These are phyloP conservation scores for Chroicocephalus ridibundus DNA, from an alignment of 2,113 vertebrate genomes.

Conservation along the genomic window DNA sequence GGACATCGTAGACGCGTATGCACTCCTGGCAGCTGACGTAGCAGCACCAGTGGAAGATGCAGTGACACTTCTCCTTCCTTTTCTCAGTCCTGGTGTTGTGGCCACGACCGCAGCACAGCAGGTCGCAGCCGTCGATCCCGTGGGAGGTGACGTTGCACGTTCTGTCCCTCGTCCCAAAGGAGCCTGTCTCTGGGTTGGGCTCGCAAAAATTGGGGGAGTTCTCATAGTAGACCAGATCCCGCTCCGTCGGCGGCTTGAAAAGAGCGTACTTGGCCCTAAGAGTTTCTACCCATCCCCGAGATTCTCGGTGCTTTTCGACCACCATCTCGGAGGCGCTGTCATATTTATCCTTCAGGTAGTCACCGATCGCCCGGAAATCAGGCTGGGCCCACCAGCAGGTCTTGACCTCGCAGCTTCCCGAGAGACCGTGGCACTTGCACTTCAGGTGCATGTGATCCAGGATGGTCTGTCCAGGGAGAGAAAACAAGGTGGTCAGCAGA, in stretches of 20 bases:
- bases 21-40: conserved; percentile 99
- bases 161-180: conserved; percentile 94
- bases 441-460: conserved; percentile 98
- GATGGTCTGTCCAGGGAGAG: conserved; percentile 83
- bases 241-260: conserved; percentile 95
- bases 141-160: conserved; percentile 96
- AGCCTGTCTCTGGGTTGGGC: conserved; percentile 95
- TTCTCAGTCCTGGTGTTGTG: conserved; percentile 99
- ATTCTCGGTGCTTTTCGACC: conserved; percentile 96
- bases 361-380: conserved; percentile 92
- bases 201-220: conserved; percentile 98
- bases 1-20: conserved; percentile 90
- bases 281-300: conserved; percentile 96
- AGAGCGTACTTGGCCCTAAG: conserved; percentile 94
- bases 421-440: conserved; percentile 96
- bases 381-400: conserved; percentile 99
- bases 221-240: conserved; percentile 97
- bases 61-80: conserved; percentile 97
- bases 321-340: conserved; percentile 99
- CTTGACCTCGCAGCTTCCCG: conserved; percentile 97
- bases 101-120: conserved; percentile 95
- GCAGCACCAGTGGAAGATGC: conserved; percentile 99
- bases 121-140: conserved; percentile 96
- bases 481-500: neutral
- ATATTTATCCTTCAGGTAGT: conserved; percentile 98